phyloP scores from a whole-genome alignment of 2,113 vertebrate species.

The Callionymus lyra region DNA sequence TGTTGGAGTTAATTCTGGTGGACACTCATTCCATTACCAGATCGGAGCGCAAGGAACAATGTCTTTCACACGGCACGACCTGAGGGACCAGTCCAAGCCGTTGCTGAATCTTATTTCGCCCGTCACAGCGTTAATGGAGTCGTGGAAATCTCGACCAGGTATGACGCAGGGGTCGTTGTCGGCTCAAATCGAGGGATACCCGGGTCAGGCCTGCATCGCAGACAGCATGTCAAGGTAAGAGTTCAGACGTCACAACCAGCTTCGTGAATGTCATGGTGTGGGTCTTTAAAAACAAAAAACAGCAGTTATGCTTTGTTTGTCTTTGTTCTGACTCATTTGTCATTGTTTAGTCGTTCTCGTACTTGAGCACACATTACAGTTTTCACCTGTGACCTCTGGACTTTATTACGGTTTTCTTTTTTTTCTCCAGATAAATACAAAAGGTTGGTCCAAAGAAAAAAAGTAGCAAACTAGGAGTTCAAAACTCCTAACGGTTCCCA shows the following conservation, averaged over 20 bases:
- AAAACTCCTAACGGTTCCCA: no score
- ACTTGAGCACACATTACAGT: no score
- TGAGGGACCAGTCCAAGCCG: conserved; percentile 88
- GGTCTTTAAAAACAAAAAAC: conserved; percentile 12
- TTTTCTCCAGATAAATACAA: no score
- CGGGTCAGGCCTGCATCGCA: conserved; percentile 86
- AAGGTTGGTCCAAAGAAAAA: no score
- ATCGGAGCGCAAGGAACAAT: conserved; percentile 97
- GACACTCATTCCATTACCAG: conserved; percentile 99
- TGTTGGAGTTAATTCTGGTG: conserved; percentile 94
- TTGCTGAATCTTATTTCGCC: conserved; percentile 93
- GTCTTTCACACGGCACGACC: conserved; percentile 84
- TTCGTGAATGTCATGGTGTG: not conserved
- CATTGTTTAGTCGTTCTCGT: no score
- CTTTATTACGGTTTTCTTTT: no score
- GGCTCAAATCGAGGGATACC: conserved; percentile 85
- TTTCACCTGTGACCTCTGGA: no score
- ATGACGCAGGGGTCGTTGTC: conserved; percentile 72
- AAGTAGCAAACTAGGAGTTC: no score
- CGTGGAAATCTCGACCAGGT: conserved; percentile 90
- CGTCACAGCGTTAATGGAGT: conserved; percentile 86
- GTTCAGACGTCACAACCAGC: not conserved
- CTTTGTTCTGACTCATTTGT: conserved; percentile 5
- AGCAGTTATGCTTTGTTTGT: conserved; percentile 11
- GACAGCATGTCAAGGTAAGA: conserved; percentile 78